Base-by-base conservation (phyloP, 2,113 vertebrate genomes). In the Lates calcarifer region DNA sequence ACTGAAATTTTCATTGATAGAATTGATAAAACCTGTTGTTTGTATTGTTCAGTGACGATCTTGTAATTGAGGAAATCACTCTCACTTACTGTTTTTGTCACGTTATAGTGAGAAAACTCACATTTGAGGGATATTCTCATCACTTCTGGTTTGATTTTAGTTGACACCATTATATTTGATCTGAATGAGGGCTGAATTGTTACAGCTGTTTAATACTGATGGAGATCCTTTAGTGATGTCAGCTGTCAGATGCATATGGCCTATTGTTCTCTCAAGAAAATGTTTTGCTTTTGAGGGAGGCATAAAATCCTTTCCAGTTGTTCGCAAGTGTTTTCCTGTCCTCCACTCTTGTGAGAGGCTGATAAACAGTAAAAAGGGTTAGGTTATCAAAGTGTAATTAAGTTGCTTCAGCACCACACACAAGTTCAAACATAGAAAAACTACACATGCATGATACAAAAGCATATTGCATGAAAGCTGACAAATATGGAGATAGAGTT, bases 241-340 rank as follows among this genome's bases (percentile, higher is more conserved):
- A 45, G 43, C 35, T 41, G 5, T 57, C 47, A n/a, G n/a, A n/a
- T 10, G 31, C 29, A 67, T 31, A 18, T 39, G 45, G 26, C 15
- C 37, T 31, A 49, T 81, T 63, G 45, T 63, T 77, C 35, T 62
- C 64, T 37, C 13, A 6, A n/a, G 45, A 35, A 56, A 28, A 15
- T 35, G 37, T 61, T 62, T 72, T 53, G 15, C 17, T 35, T 29
- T 9, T 5, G 18, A 63, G 39, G 13, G 13, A 51, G 15, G 61
- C 12, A 1, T 51, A 26, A 77, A 81, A 12, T 26, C 14, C 17
- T 58, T 74, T 10, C 49, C 37, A 37, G 47, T 18, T 28, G 2
- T 65, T 67, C 26, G 24, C 13, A 18, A 58, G 41, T 29, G 43
- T 74, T 24, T 37, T 28, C 49, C 65, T 75, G 47, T 24, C 31